Conservation (phyloP, 2,888 invertebrate species). For the Beris morrisii region DNA sequence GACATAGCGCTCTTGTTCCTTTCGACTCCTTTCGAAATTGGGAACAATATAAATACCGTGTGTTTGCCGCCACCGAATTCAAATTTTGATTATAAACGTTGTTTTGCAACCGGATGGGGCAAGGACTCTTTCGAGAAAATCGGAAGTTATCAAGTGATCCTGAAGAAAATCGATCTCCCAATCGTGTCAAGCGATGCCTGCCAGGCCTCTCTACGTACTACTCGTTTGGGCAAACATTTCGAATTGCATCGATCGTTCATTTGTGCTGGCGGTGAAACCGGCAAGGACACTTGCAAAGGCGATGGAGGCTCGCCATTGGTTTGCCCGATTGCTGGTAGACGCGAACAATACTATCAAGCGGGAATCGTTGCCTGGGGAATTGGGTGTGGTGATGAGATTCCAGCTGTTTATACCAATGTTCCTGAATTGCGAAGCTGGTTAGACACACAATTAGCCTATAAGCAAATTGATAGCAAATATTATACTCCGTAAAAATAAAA, state of each 20-base stretch:
- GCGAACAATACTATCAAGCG: constrained; percentile 47
- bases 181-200: constrained; percentile 61
- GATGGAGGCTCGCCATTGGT: constrained; percentile 81
- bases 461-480: background rate
- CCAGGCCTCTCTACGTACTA: constrained; percentile 60
- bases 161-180: constrained; percentile 73
- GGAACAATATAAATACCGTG: constrained; percentile 70
- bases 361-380: background rate
- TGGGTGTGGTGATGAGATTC: constrained; percentile 1
- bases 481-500: background rate
- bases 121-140: constrained; percentile 48
- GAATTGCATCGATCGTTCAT: constrained; percentile 69
- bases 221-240: constrained; percentile 70
- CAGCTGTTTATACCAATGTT: background rate
- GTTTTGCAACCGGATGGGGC: constrained; percentile 54
- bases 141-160: constrained; percentile 64
- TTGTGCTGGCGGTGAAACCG: constrained; percentile 76
- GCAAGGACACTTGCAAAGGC: constrained; percentile 72
- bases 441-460: background rate
- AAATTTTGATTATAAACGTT: constrained; percentile 47
- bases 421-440: background rate
- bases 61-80: constrained; percentile 63
- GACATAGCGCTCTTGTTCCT: constrained; percentile 75
- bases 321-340: constrained; percentile 63
- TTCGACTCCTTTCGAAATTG: constrained; percentile 62